phyloP scores from a whole-genome alignment of 23 tunicate species.

The Ciona savignyi region DNA sequence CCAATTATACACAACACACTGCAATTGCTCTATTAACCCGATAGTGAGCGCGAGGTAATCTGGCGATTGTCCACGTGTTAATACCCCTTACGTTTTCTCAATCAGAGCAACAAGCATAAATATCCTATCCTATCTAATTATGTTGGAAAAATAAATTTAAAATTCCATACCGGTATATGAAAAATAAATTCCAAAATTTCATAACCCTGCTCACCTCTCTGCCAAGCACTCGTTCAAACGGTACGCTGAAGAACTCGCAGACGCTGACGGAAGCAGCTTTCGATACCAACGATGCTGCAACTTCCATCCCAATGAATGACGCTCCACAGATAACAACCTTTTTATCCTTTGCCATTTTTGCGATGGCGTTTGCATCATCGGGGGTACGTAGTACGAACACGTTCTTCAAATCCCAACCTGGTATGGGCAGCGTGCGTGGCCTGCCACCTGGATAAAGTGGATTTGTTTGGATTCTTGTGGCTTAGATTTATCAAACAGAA shows the following conservation, averaged over 20 bases:
- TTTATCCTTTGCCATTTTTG: conserved; percentile 19
- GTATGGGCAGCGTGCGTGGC: conserved; percentile 71
- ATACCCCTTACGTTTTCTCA: too few species aligned
- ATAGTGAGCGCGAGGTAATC: too few species aligned
- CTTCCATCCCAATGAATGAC: conserved; percentile 94
- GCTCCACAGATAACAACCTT: conserved; percentile 90
- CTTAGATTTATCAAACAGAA: background rate
- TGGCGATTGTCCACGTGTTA: too few species aligned
- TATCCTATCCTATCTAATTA: too few species aligned
- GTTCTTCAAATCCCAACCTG: conserved; percentile 83
- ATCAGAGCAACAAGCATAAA: too few species aligned
- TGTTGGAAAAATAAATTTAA: too few species aligned
- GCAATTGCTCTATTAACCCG: too few species aligned
- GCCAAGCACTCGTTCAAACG: conserved; percentile 77
- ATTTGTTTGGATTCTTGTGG: background rate
- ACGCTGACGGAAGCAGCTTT: conserved; percentile 58
- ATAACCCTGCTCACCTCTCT: conserved; percentile 37
- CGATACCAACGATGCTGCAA: conserved; percentile 57
- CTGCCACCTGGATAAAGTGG: conserved; percentile 31
- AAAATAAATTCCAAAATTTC: too few species aligned
- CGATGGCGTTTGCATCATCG: conserved; percentile 56
- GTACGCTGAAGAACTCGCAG: conserved; percentile 77
- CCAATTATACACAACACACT: too few species aligned
- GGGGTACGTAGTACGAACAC: conserved; percentile 67
- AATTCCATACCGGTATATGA: too few species aligned